A percentile compares a stretch with the other conserved stretches of the same genome.
These are phyloP conservation scores for Malurus melanocephalus DNA, from an alignment of 2,113 vertebrate species.

Conservation along the genomic window DNA sequence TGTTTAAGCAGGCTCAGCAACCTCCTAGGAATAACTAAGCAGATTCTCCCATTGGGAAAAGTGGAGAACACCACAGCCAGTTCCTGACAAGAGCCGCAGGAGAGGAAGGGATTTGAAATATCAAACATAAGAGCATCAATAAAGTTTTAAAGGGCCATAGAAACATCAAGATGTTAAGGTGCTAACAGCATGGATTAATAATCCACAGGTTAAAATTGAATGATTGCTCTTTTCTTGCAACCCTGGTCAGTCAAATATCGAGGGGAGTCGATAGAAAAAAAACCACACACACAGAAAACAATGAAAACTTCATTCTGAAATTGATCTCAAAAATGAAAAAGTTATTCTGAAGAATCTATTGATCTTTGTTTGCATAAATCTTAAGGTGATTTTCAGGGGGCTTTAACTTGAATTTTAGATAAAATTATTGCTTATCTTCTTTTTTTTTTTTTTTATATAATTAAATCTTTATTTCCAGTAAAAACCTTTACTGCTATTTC, in stretches of 20 bases:
- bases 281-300: not conserved
- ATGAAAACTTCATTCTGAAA: not conserved
- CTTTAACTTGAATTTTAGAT: not conserved
- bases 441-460: not conserved
- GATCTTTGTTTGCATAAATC: not conserved
- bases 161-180: not conserved
- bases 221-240: not conserved
- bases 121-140: not conserved
- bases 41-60: not conserved
- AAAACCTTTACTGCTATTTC: not conserved
- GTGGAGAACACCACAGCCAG: not conserved
- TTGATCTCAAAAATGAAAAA: not conserved
- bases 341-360: not conserved
- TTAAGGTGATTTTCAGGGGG: fast-evolving
- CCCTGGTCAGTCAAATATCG: not conserved
- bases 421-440: not conserved
- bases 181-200: not conserved
- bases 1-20: constrained; percentile 26
- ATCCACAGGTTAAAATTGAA: not conserved
- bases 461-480: not conserved
- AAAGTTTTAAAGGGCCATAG: not conserved
- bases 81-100: not conserved
- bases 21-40: constrained; percentile 16
- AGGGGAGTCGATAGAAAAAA: not conserved
- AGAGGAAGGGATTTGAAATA: not conserved